Conservation (phyloP, 2,888 invertebrate species). For the Andricus quercusramuli region DNA sequence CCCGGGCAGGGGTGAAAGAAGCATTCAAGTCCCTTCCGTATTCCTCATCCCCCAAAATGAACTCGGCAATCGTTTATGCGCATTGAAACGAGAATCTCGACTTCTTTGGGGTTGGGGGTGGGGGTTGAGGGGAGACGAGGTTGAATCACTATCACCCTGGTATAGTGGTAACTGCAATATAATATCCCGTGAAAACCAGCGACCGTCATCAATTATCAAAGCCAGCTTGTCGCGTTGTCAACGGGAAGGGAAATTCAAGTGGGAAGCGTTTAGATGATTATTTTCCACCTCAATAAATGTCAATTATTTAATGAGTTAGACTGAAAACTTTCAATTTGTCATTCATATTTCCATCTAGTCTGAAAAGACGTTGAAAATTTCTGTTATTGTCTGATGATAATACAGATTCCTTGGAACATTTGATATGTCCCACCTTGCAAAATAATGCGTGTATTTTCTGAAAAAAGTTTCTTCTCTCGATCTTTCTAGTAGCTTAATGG, state of each 20-base stretch:
- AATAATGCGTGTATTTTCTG: too few relatives aligned
- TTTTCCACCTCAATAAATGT: slow-evolving; percentile 2
- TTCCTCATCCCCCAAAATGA: slow-evolving; percentile 11
- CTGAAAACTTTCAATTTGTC: too few relatives aligned
- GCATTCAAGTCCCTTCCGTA: slow-evolving; percentile 37
- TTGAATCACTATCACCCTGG: slow-evolving; percentile 15
- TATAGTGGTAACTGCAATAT: slow-evolving; percentile 64
- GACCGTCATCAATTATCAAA: slow-evolving; percentile 68
- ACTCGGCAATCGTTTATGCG: slow-evolving; percentile 37
- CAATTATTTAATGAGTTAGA: neutral
- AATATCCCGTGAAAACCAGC: slow-evolving; percentile 66
- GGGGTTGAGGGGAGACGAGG: neutral
- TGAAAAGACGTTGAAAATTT: too few relatives aligned
- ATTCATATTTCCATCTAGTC: too few relatives aligned
- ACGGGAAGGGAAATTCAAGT: neutral
- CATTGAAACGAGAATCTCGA: slow-evolving; percentile 34
- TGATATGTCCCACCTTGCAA: too few relatives aligned
- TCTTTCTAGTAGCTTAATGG: too few relatives aligned
- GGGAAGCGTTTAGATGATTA: neutral
- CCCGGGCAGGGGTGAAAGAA: slow-evolving; percentile 39
- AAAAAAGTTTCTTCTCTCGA: too few relatives aligned
- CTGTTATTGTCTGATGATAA: too few relatives aligned
- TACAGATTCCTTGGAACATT: too few relatives aligned
- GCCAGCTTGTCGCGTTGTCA: slow-evolving; percentile 23
- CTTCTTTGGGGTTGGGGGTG: slow-evolving; percentile 5